Evolutionary conservation across 1,140 invertebrate genomes (phyloP), one percentile per base, ranked within the genome.

Genomic region (Neodiprion pinetum): DNA sequence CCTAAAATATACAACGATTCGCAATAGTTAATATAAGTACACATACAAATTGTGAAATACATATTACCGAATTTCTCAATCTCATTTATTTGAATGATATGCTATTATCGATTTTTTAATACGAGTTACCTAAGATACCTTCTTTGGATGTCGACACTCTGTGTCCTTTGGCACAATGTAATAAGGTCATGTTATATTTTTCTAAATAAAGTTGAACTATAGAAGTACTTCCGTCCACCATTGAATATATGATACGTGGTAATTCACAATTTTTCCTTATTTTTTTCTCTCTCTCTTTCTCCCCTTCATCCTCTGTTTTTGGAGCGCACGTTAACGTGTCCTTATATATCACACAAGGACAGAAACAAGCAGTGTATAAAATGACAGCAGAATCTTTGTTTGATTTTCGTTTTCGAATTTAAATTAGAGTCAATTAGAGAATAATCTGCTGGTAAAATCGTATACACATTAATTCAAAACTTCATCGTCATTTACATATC

Each of bases 121-220:
- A 61, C 0, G 53, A 61, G n/a, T 61, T 61, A 61, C 53, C 53
- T 61, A 61, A 17, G 8, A 61, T 61, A 61, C 53, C 53, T 61
- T 61, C 53, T 61, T 61, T 61, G 53, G 53, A 61, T 61, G 53
- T 61, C n/a, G 53, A 61, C 53, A 61, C 53, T 17, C 53, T 9
- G 53, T 61, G 53, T 61, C 53, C 53, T 61, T 61, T 61, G 53
- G 53, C 53, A 61, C 53, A 61, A 61, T 61, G 7, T 61, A 61
- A 61, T 61, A 61, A 61, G 5, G 53, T 61, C 53, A 61, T 61
- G 53, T 61, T 61, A 61, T 61, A 61, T 61, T 61, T 9, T 61
- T 61, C 53, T 61, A 61, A 61, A 61, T 61, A 61, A 61, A 61
- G 5, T 61, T 61, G 11, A 61, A 14, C 53, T 61, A 61, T 61